Base-by-base conservation (phyloP, 1,140 invertebrate species). In the Lepidurus packardi region DNA sequence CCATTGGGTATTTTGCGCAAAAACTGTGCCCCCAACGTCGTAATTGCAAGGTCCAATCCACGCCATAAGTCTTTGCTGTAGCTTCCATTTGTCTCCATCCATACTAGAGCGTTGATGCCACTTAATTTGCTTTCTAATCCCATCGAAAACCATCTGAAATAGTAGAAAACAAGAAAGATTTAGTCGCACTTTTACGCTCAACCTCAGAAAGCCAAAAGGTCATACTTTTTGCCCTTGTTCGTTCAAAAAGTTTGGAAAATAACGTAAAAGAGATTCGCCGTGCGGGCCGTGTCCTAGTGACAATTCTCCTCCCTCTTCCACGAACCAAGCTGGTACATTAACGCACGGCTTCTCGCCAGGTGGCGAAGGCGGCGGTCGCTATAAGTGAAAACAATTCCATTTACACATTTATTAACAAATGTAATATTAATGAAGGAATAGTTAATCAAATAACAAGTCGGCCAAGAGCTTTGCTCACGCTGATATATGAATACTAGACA, bases 1-100 rank as follows among this genome's bases (percentile, higher is more conserved):
- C 83, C 83, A 84, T 24, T 82, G 77, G 42, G 81, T 81, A 80
- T 82, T 82, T 73, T 81, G 81, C n/a, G 84, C 80, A 74, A 87
- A 83, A 25, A 81, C 84, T 13, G 87, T 80, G 24, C 87, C 87
- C 43, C 84, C 85, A 80, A 88, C 85, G 7, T 84, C 82, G 80
- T 87, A 88, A 21, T 86, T 84, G 79, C 85, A 84, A 53, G 87
- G 86, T 11, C 88, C 87, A 78, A 86, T 85, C 88, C 88, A 89
- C 1, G 85, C 85, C 6, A 88, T 86, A 9, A 88, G 81, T 53
- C 87, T 81, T 7, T 86, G 86, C 77, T 87, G 84, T 43, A 85
- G 80, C 77, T 84, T 84, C 77, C 83, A 84, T 44, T 82, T 81
- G 10, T 85, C 87, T 78, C 83, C 82, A 75, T 81, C 81, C 10